These are phyloP conservation scores for Plusia festucae DNA, from an alignment of 2,888 invertebrate species.

Conservation along the genomic window DNA sequence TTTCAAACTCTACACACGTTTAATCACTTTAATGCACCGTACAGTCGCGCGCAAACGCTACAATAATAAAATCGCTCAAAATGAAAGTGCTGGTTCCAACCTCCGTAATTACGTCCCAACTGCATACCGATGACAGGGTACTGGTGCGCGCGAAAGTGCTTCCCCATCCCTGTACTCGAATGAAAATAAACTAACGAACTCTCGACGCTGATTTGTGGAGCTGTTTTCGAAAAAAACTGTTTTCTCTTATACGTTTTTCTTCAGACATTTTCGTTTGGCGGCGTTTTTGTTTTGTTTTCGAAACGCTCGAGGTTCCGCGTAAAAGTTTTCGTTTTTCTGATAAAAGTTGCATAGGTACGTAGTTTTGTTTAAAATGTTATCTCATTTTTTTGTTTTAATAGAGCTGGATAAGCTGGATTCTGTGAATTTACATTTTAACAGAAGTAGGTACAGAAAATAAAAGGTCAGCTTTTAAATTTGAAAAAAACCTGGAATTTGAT, in stretches of 20 bases:
- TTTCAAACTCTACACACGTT: constrained; percentile 40
- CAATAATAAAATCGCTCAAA: constrained; percentile 63
- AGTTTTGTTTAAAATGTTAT: not conserved
- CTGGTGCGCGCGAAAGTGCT: constrained; percentile 54
- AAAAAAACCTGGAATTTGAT: too few species aligned
- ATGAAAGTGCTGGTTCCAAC: constrained; percentile 62
- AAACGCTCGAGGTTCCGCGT: not conserved
- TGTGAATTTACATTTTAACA: not conserved
- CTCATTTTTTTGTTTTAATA: too few species aligned
- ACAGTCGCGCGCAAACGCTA: constrained; percentile 60
- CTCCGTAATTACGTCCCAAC: constrained; percentile 59
- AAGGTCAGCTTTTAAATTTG: not conserved
- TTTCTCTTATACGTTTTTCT: constrained; percentile 20
- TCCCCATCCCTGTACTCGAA: constrained; percentile 34
- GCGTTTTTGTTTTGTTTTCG: not conserved
- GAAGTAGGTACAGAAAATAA: not conserved
- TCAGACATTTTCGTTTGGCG: constrained; percentile 11
- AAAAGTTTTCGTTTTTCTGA: not conserved
- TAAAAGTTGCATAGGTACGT: constrained; percentile 1
- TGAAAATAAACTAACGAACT: constrained; percentile 57
- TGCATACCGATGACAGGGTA: constrained; percentile 64
- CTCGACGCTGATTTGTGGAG: constrained; percentile 33
- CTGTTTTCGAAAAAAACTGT: constrained; percentile 28
- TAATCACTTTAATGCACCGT: constrained; percentile 71
- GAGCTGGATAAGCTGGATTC: too few species aligned